Evolutionary conservation across 2,888 invertebrate genomes (phyloP), one percentile per base, ranked within the genome.

Genomic region (Baronia brevicornis): DNA sequence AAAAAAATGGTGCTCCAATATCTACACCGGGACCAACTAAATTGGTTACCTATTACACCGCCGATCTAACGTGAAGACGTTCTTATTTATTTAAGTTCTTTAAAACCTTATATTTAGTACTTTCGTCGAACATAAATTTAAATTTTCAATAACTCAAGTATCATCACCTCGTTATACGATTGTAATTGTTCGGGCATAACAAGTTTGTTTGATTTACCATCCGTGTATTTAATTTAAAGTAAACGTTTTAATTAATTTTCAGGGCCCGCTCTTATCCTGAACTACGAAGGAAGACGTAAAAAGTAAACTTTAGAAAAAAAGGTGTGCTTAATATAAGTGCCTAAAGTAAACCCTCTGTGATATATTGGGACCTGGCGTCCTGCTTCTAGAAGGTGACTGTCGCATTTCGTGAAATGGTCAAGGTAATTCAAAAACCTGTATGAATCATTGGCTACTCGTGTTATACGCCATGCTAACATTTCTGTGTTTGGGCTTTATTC

Each of bases 361-460:
- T 46, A 48, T 57, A 54, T 53, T 54, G 43, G 60, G 63, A 60
- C 51, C 55, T 55, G 62, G 54, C 59, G 60, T 60, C 57, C 56
- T 51, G 60, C 58, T 54, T 55, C 60, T 56, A 56, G 59, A 56
- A 53, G 66, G 62, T 57, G 69, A 59, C 66, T 50, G 60, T 60
- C 69, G 63, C 67, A 68, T 70, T 67, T 51, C 74, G 74, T 82
- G 82, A 80, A 80, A 82, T 82, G 84, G 84, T 84, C 78, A 84
- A 84, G 82, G 82, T 84, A 84, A 82, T 68, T 45, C 49, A 59
- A 63, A 66, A 64, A 65, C 60, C 56, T 62, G 48, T 65, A 68
- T 77, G 69, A 72, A 73, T 73, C 64, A 74, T 77, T 75, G 75
- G 75, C 71, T 54, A 51, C 62, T 67, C 66, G 66, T 60, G 64